Percentiles rank a stretch among this genome's conserved stretches.
These are phyloP conservation scores for Albula goreensis DNA, from an alignment of 2,113 vertebrate genomes.

Conservation along the genomic window DNA sequence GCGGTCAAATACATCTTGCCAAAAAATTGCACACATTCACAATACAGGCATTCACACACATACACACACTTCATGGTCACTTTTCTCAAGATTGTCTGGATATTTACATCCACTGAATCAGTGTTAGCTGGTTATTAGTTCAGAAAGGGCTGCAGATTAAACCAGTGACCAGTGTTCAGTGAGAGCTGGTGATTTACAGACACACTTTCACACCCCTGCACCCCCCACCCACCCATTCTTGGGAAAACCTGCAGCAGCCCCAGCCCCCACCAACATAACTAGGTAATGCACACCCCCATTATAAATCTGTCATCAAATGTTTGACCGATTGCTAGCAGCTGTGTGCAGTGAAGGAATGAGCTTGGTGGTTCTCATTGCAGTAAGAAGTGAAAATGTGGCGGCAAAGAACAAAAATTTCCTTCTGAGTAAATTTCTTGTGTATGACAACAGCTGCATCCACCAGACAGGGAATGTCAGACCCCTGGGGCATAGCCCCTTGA, in stretches of 20 bases:
- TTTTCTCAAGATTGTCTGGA: neutral
- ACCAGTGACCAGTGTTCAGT: neutral
- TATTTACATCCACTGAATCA: no score
- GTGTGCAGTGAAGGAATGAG: neutral
- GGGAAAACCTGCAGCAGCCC: no score
- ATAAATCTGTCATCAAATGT: neutral
- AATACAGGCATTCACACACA: no score
- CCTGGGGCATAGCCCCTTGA: neutral
- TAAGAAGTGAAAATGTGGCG: neutral
- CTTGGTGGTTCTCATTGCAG: slow-evolving; percentile 2
- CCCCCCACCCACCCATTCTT: neutral
- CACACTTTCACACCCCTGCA: neutral
- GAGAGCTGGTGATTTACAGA: neutral
- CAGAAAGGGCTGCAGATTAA: no score
- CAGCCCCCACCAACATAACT: no score
- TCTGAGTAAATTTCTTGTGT: neutral
- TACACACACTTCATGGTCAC: no score
- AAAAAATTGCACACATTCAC: no score
- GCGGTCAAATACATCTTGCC: no score
- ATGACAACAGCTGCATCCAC: slow-evolving; percentile 3
- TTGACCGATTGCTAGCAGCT: neutral
- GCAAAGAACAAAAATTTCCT: neutral
- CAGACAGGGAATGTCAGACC: neutral
- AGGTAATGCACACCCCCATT: neutral
- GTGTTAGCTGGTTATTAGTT: no score